phyloP scores from a whole-genome alignment of 2,888 invertebrate species.

The Anoncus sp. region DNA sequence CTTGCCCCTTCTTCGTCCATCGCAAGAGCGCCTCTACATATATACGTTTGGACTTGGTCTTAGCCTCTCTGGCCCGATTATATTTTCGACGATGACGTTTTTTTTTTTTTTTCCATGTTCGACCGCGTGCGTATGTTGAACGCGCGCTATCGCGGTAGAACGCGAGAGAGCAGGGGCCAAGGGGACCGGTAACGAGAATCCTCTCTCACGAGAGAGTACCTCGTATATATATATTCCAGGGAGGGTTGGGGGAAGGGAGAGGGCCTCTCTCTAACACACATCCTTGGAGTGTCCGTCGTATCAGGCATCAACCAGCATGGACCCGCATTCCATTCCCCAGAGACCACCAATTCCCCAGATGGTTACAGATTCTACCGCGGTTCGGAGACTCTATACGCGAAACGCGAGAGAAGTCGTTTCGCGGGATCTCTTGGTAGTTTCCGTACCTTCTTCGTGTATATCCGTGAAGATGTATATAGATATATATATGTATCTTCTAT shows the following conservation, averaged over 20 bases:
- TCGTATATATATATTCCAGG: not conserved
- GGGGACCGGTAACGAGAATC: constrained; percentile 41
- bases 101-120: constrained; percentile 38
- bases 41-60: constrained; percentile 48
- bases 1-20: constrained; percentile 53
- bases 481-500: not conserved
- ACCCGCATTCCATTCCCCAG: constrained; percentile 67
- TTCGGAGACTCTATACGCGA: not conserved
- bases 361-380: constrained; percentile 46
- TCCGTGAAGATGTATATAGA: too few relatives aligned
- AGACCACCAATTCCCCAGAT: constrained; percentile 63
- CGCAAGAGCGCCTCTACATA: not conserved
- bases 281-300: constrained; percentile 29
- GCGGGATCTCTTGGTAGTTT: not conserved
- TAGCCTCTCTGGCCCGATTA: constrained; percentile 73
- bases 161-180: constrained; percentile 15
- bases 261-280: constrained; percentile 42
- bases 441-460: not conserved
- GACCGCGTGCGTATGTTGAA: constrained; percentile 23
- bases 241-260: not conserved
- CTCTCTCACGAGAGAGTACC: constrained; percentile 31
- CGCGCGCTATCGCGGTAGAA: constrained; percentile 31
- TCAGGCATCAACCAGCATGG: constrained; percentile 42
- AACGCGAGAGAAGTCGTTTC: not conserved
- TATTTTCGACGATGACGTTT: constrained; percentile 79